Conservation (phyloP, 2,888 invertebrate genomes). For the Exocentrus adspersus region DNA sequence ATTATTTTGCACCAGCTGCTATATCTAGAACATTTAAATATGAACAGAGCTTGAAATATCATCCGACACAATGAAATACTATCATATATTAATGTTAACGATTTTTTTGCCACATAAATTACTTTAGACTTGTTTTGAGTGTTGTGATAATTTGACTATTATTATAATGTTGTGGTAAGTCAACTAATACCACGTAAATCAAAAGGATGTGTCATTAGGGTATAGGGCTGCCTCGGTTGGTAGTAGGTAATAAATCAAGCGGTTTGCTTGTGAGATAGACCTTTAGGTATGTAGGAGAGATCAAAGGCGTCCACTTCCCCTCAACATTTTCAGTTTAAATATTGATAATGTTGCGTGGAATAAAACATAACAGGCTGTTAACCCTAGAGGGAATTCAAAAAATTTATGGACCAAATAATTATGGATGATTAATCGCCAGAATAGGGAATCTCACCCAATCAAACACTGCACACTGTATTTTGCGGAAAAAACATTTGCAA, state of each 20-base stretch:
- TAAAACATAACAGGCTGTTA: slow-evolving; percentile 27
- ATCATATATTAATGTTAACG: no score
- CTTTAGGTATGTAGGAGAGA: slow-evolving; percentile 54
- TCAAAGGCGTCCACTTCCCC: slow-evolving; percentile 53
- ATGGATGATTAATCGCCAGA: background rate
- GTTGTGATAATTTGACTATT: slow-evolving; percentile 38
- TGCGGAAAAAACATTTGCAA: no score
- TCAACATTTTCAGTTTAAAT: slow-evolving; percentile 42
- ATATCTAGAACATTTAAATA: background rate
- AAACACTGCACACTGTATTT: no score
- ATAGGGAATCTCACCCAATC: no score
- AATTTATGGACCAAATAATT: background rate
- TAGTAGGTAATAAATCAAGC: slow-evolving; percentile 56
- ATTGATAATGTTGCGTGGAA: slow-evolving; percentile 46
- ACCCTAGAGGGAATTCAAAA: background rate
- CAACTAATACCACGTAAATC: slow-evolving; percentile 48
- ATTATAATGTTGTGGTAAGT: slow-evolving; percentile 43
- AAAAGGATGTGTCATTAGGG: slow-evolving; percentile 51
- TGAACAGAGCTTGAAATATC: no score
- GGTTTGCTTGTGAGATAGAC: slow-evolving; percentile 51
- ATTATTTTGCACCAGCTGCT: background rate
- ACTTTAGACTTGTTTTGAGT: slow-evolving; percentile 35
- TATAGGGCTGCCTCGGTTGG: slow-evolving; percentile 45
- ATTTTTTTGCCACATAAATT: slow-evolving; percentile 30
- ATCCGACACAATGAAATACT: no score